Conservation (phyloP, 2,113 vertebrate species). For the Galemys pyrenaicus region DNA sequence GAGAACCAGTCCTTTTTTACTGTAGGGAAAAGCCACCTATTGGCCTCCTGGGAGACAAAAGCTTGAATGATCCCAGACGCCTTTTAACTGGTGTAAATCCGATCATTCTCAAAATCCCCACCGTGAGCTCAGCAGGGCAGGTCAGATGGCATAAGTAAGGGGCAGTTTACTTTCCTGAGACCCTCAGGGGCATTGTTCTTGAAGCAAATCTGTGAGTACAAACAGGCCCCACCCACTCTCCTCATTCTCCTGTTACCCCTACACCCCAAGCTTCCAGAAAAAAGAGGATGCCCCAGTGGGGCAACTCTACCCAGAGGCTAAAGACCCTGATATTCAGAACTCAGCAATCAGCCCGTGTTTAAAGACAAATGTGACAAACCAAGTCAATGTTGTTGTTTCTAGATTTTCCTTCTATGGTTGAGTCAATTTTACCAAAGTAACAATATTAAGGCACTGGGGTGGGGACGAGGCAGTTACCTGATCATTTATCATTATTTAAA, state of each 20-base stretch:
- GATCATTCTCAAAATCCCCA: background rate
- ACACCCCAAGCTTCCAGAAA: background rate
- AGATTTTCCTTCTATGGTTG: background rate
- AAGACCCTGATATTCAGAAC: background rate
- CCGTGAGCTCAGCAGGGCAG: background rate
- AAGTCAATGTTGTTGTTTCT: constrained; percentile 14
- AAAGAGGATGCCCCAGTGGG: background rate
- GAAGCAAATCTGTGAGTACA: background rate
- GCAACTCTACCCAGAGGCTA: background rate
- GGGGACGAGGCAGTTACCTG: background rate
- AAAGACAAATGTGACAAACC: constrained; percentile 20
- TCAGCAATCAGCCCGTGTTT: background rate
- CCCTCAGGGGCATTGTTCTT: background rate
- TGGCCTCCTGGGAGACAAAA: constrained; percentile 7
- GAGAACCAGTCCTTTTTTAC: constrained; percentile 14
- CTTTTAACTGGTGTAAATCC: constrained; percentile 29
- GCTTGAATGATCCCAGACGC: constrained; percentile 9
- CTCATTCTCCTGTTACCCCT: too few species aligned
- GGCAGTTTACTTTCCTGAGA: background rate
- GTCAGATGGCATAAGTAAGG: background rate
- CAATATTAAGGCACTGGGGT: background rate
- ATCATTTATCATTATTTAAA: background rate
- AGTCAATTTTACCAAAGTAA: background rate
- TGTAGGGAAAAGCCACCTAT: background rate
- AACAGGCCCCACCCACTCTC: too few species aligned